These are phyloP conservation scores for Drosophila jambulina DNA, from an alignment of 1,140 invertebrate species.

Conservation along the genomic window DNA sequence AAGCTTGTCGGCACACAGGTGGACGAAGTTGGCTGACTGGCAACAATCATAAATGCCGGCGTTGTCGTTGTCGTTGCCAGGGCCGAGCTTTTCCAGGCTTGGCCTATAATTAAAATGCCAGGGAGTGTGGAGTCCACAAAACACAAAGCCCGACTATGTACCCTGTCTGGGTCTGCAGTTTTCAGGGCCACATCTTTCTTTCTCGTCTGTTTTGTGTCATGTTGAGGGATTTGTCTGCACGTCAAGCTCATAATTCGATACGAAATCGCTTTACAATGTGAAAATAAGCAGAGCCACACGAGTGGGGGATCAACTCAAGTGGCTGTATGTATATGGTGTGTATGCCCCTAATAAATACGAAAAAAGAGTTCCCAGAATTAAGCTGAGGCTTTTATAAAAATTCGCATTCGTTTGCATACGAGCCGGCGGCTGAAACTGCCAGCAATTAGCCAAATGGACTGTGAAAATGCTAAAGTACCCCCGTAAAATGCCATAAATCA, in stretches of 20 bases:
- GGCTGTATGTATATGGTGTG: not conserved
- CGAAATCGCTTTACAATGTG: conserved; percentile 40
- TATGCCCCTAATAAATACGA: not conserved
- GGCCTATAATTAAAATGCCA: conserved; percentile 58
- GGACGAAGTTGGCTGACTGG: conserved; percentile 27
- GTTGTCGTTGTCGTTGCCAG: conserved; percentile 35
- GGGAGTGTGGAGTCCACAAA: not conserved
- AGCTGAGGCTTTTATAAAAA: conserved; percentile 47
- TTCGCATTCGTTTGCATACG: conserved; percentile 41
- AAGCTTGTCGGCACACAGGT: conserved; percentile 32
- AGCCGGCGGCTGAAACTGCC: conserved; percentile 35
- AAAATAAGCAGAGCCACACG: conserved; percentile 40
- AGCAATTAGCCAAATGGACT: conserved; percentile 67
- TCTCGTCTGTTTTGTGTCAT: conserved; percentile 34
- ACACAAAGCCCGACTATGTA: conserved; percentile 20
- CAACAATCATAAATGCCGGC: conserved; percentile 54
- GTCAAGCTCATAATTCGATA: conserved; percentile 31
- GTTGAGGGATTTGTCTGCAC: conserved; percentile 43
- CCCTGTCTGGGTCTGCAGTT: conserved; percentile 9
- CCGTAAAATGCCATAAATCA: conserved; percentile 58
- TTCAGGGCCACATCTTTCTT: conserved; percentile 36
- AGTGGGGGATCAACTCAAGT: conserved; percentile 46
- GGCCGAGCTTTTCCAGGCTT: conserved; percentile 49
- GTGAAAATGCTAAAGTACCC: conserved; percentile 60
- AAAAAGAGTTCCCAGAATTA: conserved; percentile 25